A percentile compares a stretch with the other conserved stretches of the same genome.
These are phyloP conservation scores for Onychostruthus taczanowskii DNA, from an alignment of 2,113 vertebrate species.

Conservation along the genomic window DNA sequence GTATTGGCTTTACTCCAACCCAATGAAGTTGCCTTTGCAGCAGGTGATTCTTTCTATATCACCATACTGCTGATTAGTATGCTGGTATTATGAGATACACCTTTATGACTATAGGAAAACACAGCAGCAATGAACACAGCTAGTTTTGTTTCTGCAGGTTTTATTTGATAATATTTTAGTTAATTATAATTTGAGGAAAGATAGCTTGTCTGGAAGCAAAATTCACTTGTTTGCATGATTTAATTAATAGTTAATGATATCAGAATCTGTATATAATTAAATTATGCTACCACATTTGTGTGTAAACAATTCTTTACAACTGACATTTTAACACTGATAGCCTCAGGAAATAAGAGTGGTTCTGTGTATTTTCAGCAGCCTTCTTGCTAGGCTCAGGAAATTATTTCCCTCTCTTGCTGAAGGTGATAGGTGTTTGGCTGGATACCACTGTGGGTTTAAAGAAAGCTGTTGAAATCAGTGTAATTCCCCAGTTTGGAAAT, in stretches of 20 bases:
- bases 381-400: not conserved
- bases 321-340: not conserved
- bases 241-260: constrained; percentile 35
- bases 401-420: not conserved
- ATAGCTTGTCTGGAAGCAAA: not conserved
- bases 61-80: not conserved
- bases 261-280: not conserved
- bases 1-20: not conserved
- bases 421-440: not conserved
- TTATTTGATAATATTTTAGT: not conserved
- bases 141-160: not conserved
- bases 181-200: not conserved
- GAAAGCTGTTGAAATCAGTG: not conserved
- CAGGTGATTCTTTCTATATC: not conserved
- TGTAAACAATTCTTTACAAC: not conserved
- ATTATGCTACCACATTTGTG: not conserved
- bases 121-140: not conserved
- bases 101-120: not conserved
- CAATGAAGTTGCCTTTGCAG: not conserved
- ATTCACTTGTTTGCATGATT: not conserved
- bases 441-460: not conserved
- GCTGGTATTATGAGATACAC: not conserved
- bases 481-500: not conserved
- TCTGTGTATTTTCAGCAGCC: not conserved
- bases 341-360: not conserved